These are phyloP conservation scores for Cetonia aurata DNA, from an alignment of 2,888 invertebrate genomes.

Conservation along the genomic window DNA sequence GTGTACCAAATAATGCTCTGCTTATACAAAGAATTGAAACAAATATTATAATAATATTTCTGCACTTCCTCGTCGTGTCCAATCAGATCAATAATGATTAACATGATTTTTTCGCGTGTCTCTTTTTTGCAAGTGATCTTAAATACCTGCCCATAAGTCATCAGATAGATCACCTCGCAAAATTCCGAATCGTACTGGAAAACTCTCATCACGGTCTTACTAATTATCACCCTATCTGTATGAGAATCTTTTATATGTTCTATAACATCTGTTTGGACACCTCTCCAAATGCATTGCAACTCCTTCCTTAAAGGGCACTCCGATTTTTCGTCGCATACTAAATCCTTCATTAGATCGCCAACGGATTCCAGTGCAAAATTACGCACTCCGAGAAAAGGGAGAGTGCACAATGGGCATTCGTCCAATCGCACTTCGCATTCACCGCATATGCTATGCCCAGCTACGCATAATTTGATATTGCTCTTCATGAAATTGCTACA, in stretches of 20 bases:
- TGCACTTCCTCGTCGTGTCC: slow-evolving; percentile 37
- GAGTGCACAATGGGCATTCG: slow-evolving; percentile 39
- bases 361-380: slow-evolving; percentile 38
- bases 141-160: slow-evolving; percentile 37
- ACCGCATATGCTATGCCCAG: slow-evolving; percentile 36
- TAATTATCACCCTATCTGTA: slow-evolving; percentile 19
- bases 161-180: slow-evolving; percentile 27
- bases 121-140: slow-evolving; percentile 38
- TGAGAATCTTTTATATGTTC: slow-evolving; percentile 31
- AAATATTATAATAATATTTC: slow-evolving; percentile 30
- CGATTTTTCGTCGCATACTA: slow-evolving; percentile 18
- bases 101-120: slow-evolving; percentile 31
- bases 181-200: slow-evolving; percentile 18
- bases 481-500: slow-evolving; percentile 40
- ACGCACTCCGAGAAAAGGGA: slow-evolving; percentile 29
- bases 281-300: slow-evolving; percentile 24
- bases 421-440: slow-evolving; percentile 36
- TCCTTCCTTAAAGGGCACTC: slow-evolving; percentile 30
- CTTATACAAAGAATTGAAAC: slow-evolving; percentile 26
- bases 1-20: slow-evolving; percentile 35
- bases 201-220: slow-evolving; percentile 2
- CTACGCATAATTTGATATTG: slow-evolving; percentile 28
- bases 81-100: slow-evolving; percentile 33
- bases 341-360: slow-evolving; percentile 28
- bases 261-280: slow-evolving; percentile 13